These are phyloP conservation scores for Gasterosteus nipponicus DNA, from an alignment of 2,113 vertebrate genomes.

Conservation along the genomic window DNA sequence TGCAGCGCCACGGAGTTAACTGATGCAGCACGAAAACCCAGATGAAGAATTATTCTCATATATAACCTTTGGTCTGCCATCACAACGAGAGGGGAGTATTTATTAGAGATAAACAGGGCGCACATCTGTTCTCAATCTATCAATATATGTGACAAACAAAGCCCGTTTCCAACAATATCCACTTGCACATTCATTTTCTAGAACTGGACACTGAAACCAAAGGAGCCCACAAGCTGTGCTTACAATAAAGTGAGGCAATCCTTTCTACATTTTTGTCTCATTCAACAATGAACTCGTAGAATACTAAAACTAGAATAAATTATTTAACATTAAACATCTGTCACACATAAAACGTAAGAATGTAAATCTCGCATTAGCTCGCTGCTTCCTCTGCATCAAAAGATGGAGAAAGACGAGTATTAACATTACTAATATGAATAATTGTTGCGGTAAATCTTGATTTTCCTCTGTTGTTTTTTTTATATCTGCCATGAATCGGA, in stretches of 20 bases:
- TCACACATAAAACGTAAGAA: neutral
- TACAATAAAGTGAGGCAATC: constrained; percentile 32
- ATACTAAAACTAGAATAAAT: constrained; percentile 21
- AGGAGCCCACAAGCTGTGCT: constrained; percentile 19
- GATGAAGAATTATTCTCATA: constrained; percentile 28
- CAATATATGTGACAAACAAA: constrained; percentile 61
- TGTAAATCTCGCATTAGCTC: constrained; percentile 25
- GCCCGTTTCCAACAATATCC: constrained; percentile 34
- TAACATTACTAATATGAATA: neutral
- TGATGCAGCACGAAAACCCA: constrained; percentile 11
- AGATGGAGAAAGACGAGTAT: constrained; percentile 13
- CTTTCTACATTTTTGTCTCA: constrained; percentile 20
- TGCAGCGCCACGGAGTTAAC: constrained; percentile 5
- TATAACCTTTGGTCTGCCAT: constrained; percentile 35
- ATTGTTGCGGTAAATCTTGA: constrained; percentile 23
- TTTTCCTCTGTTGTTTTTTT: constrained; percentile 9
- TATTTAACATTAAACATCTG: constrained; percentile 22
- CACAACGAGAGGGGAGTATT: constrained; percentile 46
- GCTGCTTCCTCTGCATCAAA: neutral
- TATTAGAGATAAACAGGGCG: constrained; percentile 54
- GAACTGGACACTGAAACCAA: constrained; percentile 38
- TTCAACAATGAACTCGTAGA: constrained; percentile 24
- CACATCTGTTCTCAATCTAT: constrained; percentile 63
- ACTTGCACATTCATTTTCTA: constrained; percentile 35
- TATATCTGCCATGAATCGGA: neutral